These are phyloP conservation scores for Anthoscopus minutus DNA, from an alignment of 2,113 vertebrate genomes.

Conservation along the genomic window DNA sequence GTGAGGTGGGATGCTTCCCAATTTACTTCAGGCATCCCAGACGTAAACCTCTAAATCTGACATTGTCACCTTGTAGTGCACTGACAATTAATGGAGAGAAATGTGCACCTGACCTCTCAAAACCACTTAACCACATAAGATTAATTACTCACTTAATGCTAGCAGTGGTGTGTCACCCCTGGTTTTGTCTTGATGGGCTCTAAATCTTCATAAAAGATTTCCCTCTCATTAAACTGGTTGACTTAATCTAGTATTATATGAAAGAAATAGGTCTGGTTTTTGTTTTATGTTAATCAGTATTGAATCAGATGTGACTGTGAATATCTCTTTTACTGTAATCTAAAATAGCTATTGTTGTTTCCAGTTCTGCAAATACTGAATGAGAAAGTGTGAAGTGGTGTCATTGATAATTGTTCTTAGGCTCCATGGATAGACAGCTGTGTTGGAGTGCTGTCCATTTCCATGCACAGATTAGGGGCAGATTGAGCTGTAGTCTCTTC, in stretches of 20 bases:
- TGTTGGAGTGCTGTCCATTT: not conserved
- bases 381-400: not conserved
- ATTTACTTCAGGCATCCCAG: not conserved
- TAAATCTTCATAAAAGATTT: not conserved
- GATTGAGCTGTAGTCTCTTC: not conserved
- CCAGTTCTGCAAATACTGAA: not conserved
- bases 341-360: not conserved
- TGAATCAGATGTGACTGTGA: not conserved
- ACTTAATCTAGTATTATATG: not conserved
- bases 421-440: not conserved
- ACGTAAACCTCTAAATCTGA: not conserved
- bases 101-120: not conserved
- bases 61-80: not conserved
- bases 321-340: not conserved
- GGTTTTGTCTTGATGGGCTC: not conserved
- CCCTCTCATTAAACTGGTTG: not conserved
- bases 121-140: not conserved
- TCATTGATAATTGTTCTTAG: not conserved
- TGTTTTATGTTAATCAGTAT: not conserved
- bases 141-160: not conserved
- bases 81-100: not conserved
- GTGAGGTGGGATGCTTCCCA: not conserved
- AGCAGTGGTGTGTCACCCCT: not conserved
- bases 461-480: not conserved
- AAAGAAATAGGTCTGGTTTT: not conserved